Evolutionary conservation across 1,140 invertebrate species (phyloP).

Genomic region (Charaxes varanes): DNA sequence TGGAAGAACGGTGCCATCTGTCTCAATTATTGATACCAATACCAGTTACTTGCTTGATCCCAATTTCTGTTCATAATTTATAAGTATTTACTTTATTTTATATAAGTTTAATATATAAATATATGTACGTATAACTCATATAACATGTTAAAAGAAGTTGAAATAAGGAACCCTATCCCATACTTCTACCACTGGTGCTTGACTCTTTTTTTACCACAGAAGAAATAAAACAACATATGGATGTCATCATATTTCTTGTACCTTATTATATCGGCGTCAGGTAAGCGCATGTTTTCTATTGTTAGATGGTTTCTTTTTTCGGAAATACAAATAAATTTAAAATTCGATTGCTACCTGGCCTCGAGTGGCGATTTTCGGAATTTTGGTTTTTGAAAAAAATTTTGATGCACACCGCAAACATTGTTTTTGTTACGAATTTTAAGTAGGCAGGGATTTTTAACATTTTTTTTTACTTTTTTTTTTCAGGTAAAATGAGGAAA

Average conservation of each 20-base stretch:
- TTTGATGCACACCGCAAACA: slow-evolving; percentile 65
- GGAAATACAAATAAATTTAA: slow-evolving; percentile 69
- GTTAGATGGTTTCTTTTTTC: slow-evolving; percentile 53
- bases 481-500: too few species aligned
- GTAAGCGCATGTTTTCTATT: slow-evolving; percentile 56
- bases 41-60: too few species aligned
- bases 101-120: too few species aligned
- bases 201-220: slow-evolving; percentile 15
- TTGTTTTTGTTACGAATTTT: slow-evolving; percentile 58
- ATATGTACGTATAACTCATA: too few species aligned
- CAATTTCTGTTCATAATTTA: too few species aligned
- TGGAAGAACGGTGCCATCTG: too few species aligned
- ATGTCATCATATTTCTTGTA: slow-evolving; percentile 67
- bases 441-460: slow-evolving; percentile 31
- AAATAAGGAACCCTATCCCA: background rate
- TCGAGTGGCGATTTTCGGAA: slow-evolving; percentile 64
- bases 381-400: slow-evolving; percentile 59
- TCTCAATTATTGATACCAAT: too few species aligned
- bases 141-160: too few species aligned
- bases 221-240: slow-evolving; percentile 52
- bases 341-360: slow-evolving; percentile 62
- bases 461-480: slow-evolving; percentile 20
- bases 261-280: slow-evolving; percentile 67
- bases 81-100: too few species aligned
- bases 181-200: background rate